Percentiles rank a stretch among this genome's conserved stretches.
phyloP scores from a whole-genome alignment of 1,140 invertebrate species.

The Ditylenchus dipsaci region DNA sequence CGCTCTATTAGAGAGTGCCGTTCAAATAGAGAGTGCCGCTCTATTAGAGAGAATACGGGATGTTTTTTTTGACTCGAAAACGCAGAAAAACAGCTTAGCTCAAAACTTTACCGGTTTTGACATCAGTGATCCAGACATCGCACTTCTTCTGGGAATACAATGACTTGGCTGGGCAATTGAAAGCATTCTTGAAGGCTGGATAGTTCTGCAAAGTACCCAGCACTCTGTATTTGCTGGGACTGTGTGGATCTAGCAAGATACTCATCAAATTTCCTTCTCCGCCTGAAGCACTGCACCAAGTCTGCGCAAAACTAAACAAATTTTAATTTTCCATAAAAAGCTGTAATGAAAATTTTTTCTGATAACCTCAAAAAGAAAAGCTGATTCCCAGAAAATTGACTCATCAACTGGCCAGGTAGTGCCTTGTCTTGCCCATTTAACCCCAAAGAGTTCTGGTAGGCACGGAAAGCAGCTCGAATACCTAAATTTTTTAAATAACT shows the following conservation, averaged over 20 bases:
- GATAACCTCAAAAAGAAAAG: slow-evolving; percentile 51
- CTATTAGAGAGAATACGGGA: too few relatives aligned
- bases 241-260: slow-evolving; percentile 38
- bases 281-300: neutral
- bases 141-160: slow-evolving; percentile 45
- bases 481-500: slow-evolving; percentile 33
- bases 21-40: too few relatives aligned
- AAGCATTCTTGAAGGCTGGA: slow-evolving; percentile 50
- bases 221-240: slow-evolving; percentile 24
- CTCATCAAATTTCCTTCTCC: neutral
- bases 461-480: slow-evolving; percentile 48
- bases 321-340: neutral
- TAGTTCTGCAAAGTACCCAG: slow-evolving; percentile 41
- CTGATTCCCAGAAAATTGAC: slow-evolving; percentile 46
- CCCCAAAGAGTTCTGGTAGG: slow-evolving; percentile 34
- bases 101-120: neutral
- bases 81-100: neutral
- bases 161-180: slow-evolving; percentile 47
- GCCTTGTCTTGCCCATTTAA: slow-evolving; percentile 49
- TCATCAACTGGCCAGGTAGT: slow-evolving; percentile 38
- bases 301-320: slow-evolving; percentile 4
- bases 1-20: too few relatives aligned
- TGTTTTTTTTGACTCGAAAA: too few relatives aligned
- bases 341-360: too few relatives aligned
- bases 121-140: slow-evolving; percentile 44